Evolutionary conservation across 2,888 invertebrate species (phyloP).

Genomic region (Tenodera sinensis): DNA sequence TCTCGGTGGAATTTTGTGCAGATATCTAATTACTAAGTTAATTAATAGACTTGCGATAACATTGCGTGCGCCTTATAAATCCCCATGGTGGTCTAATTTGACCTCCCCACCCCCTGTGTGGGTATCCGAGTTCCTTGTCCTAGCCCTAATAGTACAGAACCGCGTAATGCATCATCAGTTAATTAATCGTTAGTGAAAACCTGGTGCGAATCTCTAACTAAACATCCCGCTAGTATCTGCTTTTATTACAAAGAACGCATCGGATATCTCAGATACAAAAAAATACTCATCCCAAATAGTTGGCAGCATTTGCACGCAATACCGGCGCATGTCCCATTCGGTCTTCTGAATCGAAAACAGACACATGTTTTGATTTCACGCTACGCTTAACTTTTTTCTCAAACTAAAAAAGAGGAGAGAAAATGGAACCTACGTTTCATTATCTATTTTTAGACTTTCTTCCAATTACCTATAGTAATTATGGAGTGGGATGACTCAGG

Average conservation of each 20-base stretch:
- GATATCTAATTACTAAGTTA: neutral
- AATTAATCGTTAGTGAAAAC: neutral
- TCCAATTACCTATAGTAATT: no score
- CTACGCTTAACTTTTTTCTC: no score
- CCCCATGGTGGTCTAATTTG: neutral
- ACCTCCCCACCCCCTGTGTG: neutral
- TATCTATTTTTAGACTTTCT: no score
- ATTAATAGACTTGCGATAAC: neutral
- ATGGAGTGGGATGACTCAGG: no score
- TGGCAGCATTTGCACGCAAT: neutral
- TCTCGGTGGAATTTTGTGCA: neutral
- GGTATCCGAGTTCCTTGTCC: neutral
- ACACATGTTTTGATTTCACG: no score
- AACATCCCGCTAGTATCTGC: neutral
- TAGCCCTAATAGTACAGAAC: neutral
- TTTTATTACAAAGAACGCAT: neutral
- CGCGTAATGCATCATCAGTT: neutral
- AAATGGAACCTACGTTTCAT: no score
- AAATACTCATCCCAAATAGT: neutral
- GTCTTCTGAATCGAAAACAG: no score
- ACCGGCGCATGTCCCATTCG: neutral
- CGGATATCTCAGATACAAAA: neutral
- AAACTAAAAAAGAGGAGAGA: no score
- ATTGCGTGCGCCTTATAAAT: neutral
- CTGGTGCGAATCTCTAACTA: neutral